Conservation (phyloP, 1,140 invertebrate genomes). For the Conus betulinus region DNA sequence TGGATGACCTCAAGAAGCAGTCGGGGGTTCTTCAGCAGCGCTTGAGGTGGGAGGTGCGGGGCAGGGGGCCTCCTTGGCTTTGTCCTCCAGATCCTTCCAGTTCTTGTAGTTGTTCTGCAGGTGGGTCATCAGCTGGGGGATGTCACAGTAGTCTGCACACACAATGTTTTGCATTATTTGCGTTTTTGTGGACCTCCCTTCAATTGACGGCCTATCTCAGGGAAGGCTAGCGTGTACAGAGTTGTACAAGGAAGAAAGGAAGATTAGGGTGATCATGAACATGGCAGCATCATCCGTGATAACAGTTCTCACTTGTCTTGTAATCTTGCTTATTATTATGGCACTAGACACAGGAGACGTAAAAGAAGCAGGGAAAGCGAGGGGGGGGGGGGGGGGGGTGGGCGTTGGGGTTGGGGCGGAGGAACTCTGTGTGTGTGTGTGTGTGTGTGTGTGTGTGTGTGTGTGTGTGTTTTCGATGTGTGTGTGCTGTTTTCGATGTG, state of each 20-base stretch:
- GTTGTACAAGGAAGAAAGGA: background rate
- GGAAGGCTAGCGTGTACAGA: background rate
- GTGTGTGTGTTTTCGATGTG: too few species aligned
- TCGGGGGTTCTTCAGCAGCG: background rate
- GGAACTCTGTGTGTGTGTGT: too few species aligned
- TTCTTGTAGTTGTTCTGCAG: conserved; percentile 91
- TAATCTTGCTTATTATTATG: too few species aligned
- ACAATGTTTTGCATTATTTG: background rate
- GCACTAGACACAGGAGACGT: too few species aligned
- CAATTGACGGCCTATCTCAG: background rate
- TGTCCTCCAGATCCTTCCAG: conserved; percentile 85
- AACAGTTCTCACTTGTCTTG: too few species aligned
- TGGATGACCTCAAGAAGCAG: background rate
- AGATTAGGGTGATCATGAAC: too few species aligned
- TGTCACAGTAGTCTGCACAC: conserved; percentile 90
- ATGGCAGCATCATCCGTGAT: too few species aligned
- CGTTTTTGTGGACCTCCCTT: background rate
- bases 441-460: too few species aligned
- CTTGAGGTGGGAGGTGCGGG: background rate
- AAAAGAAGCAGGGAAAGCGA: too few species aligned
- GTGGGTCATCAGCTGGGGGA: conserved; percentile 90
- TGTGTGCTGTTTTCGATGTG: too few species aligned
- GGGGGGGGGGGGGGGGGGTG: too few species aligned
- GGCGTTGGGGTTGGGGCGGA: too few species aligned
- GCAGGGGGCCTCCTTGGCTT: conserved; percentile 17